Conservation (phyloP, 2,113 vertebrate species). For the Hemibagrus wyckioides region DNA sequence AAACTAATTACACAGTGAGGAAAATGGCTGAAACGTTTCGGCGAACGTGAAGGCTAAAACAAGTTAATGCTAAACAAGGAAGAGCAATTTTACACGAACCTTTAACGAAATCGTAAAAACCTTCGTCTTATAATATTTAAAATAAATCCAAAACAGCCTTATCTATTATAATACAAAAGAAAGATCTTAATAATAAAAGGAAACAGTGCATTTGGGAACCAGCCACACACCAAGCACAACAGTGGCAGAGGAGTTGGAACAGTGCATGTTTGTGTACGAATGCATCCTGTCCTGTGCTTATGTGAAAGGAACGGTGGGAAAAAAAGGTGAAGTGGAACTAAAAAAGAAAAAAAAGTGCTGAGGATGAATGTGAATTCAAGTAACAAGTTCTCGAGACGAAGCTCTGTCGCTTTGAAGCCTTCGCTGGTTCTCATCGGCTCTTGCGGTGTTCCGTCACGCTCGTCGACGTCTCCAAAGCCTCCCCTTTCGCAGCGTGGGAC, state of each 20-base stretch:
- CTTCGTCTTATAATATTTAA: slow-evolving; percentile 40
- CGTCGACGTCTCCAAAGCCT: slow-evolving; percentile 58
- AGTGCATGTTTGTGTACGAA: neutral
- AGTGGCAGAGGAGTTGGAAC: slow-evolving; percentile 24
- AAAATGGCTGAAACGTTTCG: neutral
- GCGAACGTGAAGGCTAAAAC: slow-evolving; percentile 8
- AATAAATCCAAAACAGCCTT: slow-evolving; percentile 45
- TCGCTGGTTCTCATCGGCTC: slow-evolving; percentile 65
- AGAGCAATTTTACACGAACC: slow-evolving; percentile 65
- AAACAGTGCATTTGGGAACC: slow-evolving; percentile 55
- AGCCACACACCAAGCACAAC: slow-evolving; percentile 51
- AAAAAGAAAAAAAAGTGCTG: slow-evolving; percentile 79
- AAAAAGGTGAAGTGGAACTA: slow-evolving; percentile 21
- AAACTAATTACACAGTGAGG: neutral
- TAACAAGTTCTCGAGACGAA: slow-evolving; percentile 71
- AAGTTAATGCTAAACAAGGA: slow-evolving; percentile 75
- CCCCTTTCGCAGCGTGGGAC: slow-evolving; percentile 72
- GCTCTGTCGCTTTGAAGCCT: slow-evolving; percentile 41
- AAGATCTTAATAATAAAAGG: neutral
- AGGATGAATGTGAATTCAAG: slow-evolving; percentile 80
- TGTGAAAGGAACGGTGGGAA: neutral
- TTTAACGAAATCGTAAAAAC: slow-evolving; percentile 40
- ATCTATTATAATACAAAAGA: slow-evolving; percentile 66
- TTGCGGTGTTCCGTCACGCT: slow-evolving; percentile 68
- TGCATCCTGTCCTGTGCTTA: slow-evolving; percentile 41